Conservation (phyloP, 2,113 vertebrate species). For the Okapia johnstoni region DNA sequence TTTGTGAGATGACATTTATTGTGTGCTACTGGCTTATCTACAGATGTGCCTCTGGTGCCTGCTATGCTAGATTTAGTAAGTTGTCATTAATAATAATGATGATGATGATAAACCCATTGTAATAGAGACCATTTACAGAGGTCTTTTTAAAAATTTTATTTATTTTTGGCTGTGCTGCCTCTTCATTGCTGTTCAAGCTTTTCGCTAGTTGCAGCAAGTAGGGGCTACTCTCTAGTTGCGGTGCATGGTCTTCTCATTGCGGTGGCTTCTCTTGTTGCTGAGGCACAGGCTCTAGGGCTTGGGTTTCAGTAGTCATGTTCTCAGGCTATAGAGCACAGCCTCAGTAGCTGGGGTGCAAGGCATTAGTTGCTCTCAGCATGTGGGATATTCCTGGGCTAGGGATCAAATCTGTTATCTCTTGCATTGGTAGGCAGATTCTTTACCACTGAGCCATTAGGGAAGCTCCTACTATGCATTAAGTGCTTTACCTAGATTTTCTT, state of each 20-base stretch:
- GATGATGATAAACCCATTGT: neutral
- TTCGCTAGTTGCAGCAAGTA: neutral
- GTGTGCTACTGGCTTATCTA: neutral
- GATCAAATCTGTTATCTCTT: neutral
- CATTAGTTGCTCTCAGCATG: neutral
- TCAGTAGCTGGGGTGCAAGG: neutral
- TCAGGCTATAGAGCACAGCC: neutral
- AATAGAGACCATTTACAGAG: neutral
- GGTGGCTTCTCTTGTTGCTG: neutral
- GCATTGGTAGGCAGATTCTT: neutral
- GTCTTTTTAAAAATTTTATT: neutral
- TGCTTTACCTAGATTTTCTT: neutral
- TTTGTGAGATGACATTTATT: neutral
- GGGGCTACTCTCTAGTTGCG: neutral
- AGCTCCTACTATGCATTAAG: neutral
- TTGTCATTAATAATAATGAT: neutral
- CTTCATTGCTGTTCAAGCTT: neutral
- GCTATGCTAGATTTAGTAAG: neutral
- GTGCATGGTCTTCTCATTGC: neutral
- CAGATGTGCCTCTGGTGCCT: neutral
- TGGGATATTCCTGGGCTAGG: neutral
- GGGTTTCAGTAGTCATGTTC: neutral
- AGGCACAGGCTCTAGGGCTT: neutral
- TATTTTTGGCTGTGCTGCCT: neutral
- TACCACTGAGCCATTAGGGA: neutral